Conservation (phyloP, 2,888 invertebrate species). For the Campaea margaritaria region DNA sequence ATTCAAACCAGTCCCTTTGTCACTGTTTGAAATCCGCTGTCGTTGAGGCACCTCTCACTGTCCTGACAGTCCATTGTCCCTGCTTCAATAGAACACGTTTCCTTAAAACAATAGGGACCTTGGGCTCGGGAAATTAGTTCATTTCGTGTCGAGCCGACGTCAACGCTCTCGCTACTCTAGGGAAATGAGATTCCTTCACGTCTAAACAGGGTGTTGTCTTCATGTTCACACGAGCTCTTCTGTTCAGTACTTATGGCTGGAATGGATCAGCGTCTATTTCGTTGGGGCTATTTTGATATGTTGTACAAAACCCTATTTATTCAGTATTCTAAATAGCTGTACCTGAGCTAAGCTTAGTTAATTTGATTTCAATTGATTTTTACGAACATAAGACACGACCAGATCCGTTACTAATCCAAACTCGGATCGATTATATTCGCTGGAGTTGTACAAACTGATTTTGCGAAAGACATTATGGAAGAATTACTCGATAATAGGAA, state of each 20-base stretch:
- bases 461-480: no score
- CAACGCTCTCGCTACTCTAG: slow-evolving; percentile 10
- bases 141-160: slow-evolving; percentile 22
- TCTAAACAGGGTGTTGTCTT: slow-evolving; percentile 8
- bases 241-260: background rate
- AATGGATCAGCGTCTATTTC: no score
- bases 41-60: slow-evolving; percentile 9
- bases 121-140: slow-evolving; percentile 21
- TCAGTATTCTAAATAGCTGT: no score
- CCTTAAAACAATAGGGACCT: slow-evolving; percentile 20
- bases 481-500: no score
- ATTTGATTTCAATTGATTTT: no score
- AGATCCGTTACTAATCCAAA: no score
- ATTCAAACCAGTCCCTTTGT: slow-evolving; percentile 20
- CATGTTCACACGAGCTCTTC: slow-evolving; percentile 2
- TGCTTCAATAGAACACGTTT: slow-evolving; percentile 14
- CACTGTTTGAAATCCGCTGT: background rate
- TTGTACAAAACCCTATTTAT: no score
- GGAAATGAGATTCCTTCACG: slow-evolving; percentile 28
- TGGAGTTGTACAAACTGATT: no score
- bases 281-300: no score
- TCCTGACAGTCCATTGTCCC: slow-evolving; percentile 16
- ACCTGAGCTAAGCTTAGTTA: no score
- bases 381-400: no score
- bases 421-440: no score